phyloP scores from a whole-genome alignment of 35 echinoderm and acorn worm species.

The Strongylocentrotus purpuratus region DNA sequence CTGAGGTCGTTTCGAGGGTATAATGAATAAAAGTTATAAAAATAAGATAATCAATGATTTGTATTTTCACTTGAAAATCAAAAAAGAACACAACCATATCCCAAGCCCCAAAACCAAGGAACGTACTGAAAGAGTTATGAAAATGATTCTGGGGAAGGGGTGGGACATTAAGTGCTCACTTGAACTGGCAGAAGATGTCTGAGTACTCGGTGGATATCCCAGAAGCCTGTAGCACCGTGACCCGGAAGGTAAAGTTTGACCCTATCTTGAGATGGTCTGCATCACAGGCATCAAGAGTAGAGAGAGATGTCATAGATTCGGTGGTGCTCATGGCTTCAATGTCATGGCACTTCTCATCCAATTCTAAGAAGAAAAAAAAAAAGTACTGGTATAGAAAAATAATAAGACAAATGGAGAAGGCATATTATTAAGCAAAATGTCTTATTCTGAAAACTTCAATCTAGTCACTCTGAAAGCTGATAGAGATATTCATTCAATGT shows the following conservation, averaged over 20 bases:
- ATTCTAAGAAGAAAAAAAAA: slow-evolving; percentile 17
- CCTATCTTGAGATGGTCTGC: slow-evolving; percentile 88
- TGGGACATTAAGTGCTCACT: slow-evolving; percentile 56
- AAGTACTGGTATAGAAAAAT: too few relatives aligned
- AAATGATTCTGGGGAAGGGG: too few relatives aligned
- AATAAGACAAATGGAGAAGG: too few relatives aligned
- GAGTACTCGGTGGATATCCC: slow-evolving; percentile 97
- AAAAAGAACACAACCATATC: neutral
- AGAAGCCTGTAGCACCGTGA: slow-evolving; percentile 93
- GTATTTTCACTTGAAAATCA: too few relatives aligned
- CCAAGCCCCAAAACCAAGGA: neutral
- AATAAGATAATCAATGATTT: neutral
- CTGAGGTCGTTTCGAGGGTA: too few relatives aligned
- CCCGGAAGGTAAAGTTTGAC: slow-evolving; percentile 88
- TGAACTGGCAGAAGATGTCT: slow-evolving; percentile 99
- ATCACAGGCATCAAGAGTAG: slow-evolving; percentile 59
- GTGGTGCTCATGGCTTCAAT: slow-evolving; percentile 72
- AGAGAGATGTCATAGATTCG: slow-evolving; percentile 66
- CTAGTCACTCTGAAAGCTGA: too few relatives aligned
- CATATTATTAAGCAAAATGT: too few relatives aligned
- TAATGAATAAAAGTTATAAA: too few relatives aligned
- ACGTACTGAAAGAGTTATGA: neutral
- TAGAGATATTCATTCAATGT: too few relatives aligned
- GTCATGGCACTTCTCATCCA: slow-evolving; percentile 66
- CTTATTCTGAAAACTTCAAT: too few relatives aligned